Evolutionary conservation across 2,797 vertebrate genomes (phyloP), one percentile per base, ranked within the genome.

Genomic region (Eutrigla gurnardus): DNA sequence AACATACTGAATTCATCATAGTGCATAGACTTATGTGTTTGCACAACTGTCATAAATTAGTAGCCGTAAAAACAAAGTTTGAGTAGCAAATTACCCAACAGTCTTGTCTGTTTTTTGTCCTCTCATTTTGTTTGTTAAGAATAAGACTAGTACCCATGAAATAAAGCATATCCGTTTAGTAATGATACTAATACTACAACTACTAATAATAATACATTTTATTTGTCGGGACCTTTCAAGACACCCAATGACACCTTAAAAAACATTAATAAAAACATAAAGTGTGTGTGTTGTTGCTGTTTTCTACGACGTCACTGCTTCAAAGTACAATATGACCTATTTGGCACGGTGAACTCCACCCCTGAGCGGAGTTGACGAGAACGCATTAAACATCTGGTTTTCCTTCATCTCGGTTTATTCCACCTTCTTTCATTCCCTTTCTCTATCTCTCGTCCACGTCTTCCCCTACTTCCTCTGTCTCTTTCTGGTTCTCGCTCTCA

Each of bases 351-450:
- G 10, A 53, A 70, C 66, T 70, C 66, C 65, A 53, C 66, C 75
- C 53, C 73, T 60, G 73, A 45, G 53, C 65, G 13, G 35, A 45
- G 68, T 65, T 66, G 70, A 84, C 47, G 60, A 74, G 43, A 60
- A 84, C 57, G 36, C 64, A 54, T 71, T 74, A 76, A 70, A 78
- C 87, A 89, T 90, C 84, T 92, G 89, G 61, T 88, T 89, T 88
- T 73, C 67, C 81, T 73, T 84, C 57, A 59, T 72, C 71, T 82
- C 37, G 57, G 64, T 87, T 87, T 80, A 83, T 78, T 40, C 70
- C 70, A 53, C 36, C 61, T 80, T 84, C 75, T 46, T 55, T 75
- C 65, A 1, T 25, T 76, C 63, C 40, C 60, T n/a, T 68, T 36
- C 73, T 78, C 73, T 49, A 81, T 77, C 71, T 83, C 60, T 78